These are phyloP conservation scores for Coelopa pilipes DNA, from an alignment of 2,888 invertebrate species.

Conservation along the genomic window DNA sequence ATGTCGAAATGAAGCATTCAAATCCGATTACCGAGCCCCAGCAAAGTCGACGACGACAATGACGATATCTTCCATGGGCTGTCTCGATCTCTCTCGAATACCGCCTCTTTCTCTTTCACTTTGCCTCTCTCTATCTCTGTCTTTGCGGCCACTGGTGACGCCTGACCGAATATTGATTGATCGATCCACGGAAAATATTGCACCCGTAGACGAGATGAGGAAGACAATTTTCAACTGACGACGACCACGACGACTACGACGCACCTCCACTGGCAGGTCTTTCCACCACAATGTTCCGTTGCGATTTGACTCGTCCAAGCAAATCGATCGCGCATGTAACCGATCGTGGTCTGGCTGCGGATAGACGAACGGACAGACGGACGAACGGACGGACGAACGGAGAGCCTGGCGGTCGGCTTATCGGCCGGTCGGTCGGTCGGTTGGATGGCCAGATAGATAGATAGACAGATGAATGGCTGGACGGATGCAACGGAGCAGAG, in stretches of 20 bases:
- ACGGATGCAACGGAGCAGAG: conserved; percentile 14
- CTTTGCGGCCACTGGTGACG: background rate
- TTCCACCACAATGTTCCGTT: conserved; percentile 32
- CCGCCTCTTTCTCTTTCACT: too few species aligned
- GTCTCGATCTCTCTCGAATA: too few species aligned
- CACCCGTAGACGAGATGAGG: background rate
- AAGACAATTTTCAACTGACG: background rate
- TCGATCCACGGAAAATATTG: background rate
- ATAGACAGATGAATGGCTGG: background rate
- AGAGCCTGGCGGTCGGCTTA: background rate
- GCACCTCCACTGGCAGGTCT: conserved; percentile 10
- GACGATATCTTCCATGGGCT: background rate
- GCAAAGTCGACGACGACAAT: background rate
- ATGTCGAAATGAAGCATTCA: conserved; percentile 22
- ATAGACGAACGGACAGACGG: background rate
- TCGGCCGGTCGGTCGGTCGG: background rate
- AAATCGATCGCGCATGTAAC: conserved; percentile 33
- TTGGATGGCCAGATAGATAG: too few species aligned
- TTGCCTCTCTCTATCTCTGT: too few species aligned
- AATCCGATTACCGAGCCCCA: conserved; percentile 8
- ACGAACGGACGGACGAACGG: background rate
- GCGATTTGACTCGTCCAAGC: conserved; percentile 31
- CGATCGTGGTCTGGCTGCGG: conserved; percentile 7
- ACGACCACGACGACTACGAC: background rate
- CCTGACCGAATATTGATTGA: background rate